Evolutionary conservation across 2,888 invertebrate species (phyloP), one percentile per base, ranked within the genome.

Genomic region (Drosophila mettleri): DNA sequence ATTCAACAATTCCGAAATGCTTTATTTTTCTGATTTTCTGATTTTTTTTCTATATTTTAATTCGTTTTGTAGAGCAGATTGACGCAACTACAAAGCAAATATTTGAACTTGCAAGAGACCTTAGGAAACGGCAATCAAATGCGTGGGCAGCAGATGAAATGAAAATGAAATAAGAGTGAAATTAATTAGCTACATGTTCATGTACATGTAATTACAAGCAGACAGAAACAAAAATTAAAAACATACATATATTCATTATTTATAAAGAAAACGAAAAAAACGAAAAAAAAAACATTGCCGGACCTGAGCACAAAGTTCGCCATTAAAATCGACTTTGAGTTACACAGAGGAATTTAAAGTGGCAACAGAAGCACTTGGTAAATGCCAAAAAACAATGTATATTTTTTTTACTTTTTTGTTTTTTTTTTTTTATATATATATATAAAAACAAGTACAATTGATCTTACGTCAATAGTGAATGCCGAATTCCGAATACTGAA

Each of bases 41-140:
- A 14, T 29, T 45, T 43, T 33, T 33, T 22, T 59, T 16, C 16
- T 43, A 60, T 29, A 22, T 34, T 22, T 49, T 33, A 49, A 34
- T 49, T 22, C 2, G 29, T 12, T 69, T 69, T 60, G 22, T 38
- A 41, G 52, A 57, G 59, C 64, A 69, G 53, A 39, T 55, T 66
- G 69, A 74, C 69, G 69, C 60, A 61, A 86, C 86, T 85, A 86
- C 86, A 84, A 85, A 86, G 85, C 63, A 60, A 84, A 78, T 57
- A 71, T 86, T 78, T 85, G 85, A 85, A 85, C 85, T 84, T 86
- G 84, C 36, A 61, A 58, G 69, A 80, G 82, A 85, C 80, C 81
- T 78, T 77, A 61, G 27, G 59, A 59, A 66, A 57, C 54, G 34
- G 67, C 66, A 69, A 82, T 85, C 85, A 82, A 83, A 78, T 57